Evolutionary conservation across 2,113 vertebrate species (phyloP), one percentile per base, ranked within the genome.

Genomic region (Natator depressus): DNA sequence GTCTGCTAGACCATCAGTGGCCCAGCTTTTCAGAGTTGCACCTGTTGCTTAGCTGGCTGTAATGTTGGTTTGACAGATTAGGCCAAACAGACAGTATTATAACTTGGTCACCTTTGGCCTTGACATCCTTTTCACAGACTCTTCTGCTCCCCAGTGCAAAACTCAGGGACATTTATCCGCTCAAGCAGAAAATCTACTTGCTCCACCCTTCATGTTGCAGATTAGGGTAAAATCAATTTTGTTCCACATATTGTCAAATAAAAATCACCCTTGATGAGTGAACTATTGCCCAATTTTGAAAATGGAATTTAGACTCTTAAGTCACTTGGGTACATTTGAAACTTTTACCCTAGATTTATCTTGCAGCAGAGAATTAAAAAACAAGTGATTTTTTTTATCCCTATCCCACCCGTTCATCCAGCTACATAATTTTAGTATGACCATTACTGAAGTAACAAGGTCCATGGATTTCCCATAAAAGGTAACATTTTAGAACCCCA

Each of bases 161-260:
- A 27, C 17, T 78, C 89, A 86, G n/a, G 10, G 87, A 72, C 2
- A 22, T 7, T 89, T 6, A 1, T 55, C 78, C 47, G 22, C 81
- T 50, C n/a, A 92, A 91, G 91, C 93, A 81, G 53, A 35, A 2
- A 76, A 47, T 22, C 38, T 54, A 78, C 8, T 10, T 12, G 35
- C 81, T 88, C 87, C 89, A 19, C 89, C 87, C 89, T 82, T 89
- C 62, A 84, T 84, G 87, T 85, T 87, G 78, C 27, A 57, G 90
- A 89, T 87, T 6, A 72, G 62, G n/a, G 54, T 59, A 80, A 78
- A 81, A 55, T 80, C 47, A 89, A 54, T 82, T 24, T 50, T 83
- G 31, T 1, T 0, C 0, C 46, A 12, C 65, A 91, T 91, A 27
- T 90, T 80, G 16, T 10, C 1, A 27, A 62, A 86, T 3, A n/a